These are phyloP conservation scores for Eupithecia subfuscata DNA, from an alignment of 2,888 invertebrate species.

Conservation along the genomic window DNA sequence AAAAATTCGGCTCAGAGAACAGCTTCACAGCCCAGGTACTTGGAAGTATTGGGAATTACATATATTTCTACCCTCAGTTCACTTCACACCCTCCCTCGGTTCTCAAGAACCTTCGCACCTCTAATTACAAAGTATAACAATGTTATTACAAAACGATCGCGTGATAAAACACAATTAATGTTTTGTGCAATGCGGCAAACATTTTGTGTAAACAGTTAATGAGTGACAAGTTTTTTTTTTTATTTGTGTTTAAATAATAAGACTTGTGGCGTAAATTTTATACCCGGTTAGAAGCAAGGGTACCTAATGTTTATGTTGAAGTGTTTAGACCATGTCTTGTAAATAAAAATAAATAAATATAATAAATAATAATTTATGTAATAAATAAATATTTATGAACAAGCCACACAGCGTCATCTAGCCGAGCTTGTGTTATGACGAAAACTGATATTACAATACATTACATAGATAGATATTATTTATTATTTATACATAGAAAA, in stretches of 20 bases:
- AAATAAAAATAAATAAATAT: too few species aligned
- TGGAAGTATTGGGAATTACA: neutral
- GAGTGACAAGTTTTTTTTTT: neutral
- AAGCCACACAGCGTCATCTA: too few species aligned
- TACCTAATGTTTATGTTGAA: neutral
- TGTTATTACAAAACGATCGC: constrained; percentile 37
- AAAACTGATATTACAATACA: too few species aligned
- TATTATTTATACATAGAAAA: too few species aligned
- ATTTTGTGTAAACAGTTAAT: constrained; percentile 2
- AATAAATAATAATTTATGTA: too few species aligned
- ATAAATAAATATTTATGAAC: too few species aligned
- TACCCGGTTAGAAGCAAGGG: neutral
- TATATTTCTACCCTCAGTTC: neutral
- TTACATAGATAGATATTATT: too few species aligned
- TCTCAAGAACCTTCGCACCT: constrained; percentile 16
- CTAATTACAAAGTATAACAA: constrained; percentile 31
- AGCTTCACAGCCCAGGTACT: too few species aligned
- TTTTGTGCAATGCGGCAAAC: constrained; percentile 50
- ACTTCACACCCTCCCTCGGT: constrained; percentile 16
- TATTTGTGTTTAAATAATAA: neutral
- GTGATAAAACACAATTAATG: constrained; percentile 43
- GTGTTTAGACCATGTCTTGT: too few species aligned
- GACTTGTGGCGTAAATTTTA: neutral
- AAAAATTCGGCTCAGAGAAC: too few species aligned
- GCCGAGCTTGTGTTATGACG: too few species aligned